Conservation (phyloP, 2,888 invertebrate genomes). For the Sesamia inferens region DNA sequence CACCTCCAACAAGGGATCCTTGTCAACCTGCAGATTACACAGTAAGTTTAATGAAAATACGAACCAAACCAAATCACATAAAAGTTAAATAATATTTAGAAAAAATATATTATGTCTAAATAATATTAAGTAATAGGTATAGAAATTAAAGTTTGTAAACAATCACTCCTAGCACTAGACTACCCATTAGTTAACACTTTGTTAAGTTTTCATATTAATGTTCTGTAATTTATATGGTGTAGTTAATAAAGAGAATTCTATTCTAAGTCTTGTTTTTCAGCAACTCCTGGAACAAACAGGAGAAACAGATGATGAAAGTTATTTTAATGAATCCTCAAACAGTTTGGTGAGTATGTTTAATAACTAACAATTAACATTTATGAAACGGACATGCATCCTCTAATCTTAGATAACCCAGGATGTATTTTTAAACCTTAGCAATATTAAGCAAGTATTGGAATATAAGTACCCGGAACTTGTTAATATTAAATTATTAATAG, state of each 20-base stretch:
- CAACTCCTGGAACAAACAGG: slow-evolving; percentile 92
- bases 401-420: slow-evolving; percentile 28
- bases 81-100: slow-evolving; percentile 3
- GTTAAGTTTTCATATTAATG: no score
- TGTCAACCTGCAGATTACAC: slow-evolving; percentile 94
- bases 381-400: slow-evolving; percentile 3
- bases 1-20: slow-evolving; percentile 97
- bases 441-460: slow-evolving; percentile 29
- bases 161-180: no score
- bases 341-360: slow-evolving; percentile 89
- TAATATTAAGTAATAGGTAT: no score
- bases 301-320: slow-evolving; percentile 94
- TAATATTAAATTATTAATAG: neutral
- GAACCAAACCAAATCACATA: neutral
- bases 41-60: slow-evolving; percentile 85
- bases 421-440: slow-evolving; percentile 57
- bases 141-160: no score
- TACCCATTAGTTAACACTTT: no score
- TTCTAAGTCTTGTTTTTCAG: slow-evolving; percentile 65
- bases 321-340: slow-evolving; percentile 92
- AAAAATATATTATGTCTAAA: no score
- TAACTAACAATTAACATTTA: neutral
- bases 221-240: no score
- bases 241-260: no score
- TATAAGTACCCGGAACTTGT: slow-evolving; percentile 1